Percentiles rank a stretch among this genome's conserved stretches.
phyloP scores from a whole-genome alignment of 2,797 vertebrate genomes.

The Lophius americanus region DNA sequence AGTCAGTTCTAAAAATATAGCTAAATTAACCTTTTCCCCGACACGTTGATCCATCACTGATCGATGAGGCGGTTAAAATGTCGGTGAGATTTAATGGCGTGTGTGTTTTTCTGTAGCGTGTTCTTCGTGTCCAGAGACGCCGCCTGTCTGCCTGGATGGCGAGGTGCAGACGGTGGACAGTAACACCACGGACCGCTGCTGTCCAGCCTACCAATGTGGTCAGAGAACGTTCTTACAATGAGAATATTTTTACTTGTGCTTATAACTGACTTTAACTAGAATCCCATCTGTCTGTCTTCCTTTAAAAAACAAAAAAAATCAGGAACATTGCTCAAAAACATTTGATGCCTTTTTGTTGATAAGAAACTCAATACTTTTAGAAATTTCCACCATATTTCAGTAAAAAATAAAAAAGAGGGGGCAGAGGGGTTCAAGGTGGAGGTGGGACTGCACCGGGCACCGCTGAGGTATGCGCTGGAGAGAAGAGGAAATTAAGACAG shows the following conservation, averaged over 20 bases:
- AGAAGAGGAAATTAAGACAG: no score
- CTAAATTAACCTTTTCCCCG: not conserved
- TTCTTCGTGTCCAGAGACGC: conserved; percentile 78
- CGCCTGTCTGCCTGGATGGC: conserved; percentile 87
- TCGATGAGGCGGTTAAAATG: not conserved
- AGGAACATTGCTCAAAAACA: no score
- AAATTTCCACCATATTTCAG: no score
- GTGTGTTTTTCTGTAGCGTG: conserved; percentile 82
- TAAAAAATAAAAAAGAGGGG: no score
- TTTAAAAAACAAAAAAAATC: no score
- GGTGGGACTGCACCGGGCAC: no score
- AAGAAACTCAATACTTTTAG: no score
- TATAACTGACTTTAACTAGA: no score
- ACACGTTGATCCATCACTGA: not conserved
- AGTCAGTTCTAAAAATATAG: conserved; percentile 74
- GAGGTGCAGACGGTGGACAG: conserved; percentile 87
- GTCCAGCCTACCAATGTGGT: conserved; percentile 92
- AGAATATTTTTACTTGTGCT: not conserved
- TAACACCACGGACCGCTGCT: conserved; percentile 89
- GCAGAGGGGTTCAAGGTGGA: no score
- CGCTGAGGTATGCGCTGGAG: no score
- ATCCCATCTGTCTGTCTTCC: no score
- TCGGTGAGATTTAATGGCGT: not conserved
- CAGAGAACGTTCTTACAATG: conserved; percentile 58
- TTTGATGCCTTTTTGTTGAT: no score